Conservation (phyloP, 2,113 vertebrate species). For the Indri indri region DNA sequence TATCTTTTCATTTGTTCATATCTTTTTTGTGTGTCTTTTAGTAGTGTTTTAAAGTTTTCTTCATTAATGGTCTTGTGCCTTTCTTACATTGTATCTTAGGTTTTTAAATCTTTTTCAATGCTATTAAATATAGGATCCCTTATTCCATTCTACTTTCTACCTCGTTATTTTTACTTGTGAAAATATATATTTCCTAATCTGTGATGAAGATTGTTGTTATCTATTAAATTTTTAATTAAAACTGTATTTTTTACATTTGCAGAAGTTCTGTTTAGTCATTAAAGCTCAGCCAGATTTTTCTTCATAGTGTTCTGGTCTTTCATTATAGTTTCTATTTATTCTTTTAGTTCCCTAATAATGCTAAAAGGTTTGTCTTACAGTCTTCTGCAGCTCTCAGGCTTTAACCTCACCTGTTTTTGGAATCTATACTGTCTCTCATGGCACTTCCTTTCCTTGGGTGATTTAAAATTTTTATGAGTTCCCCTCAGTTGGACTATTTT, state of each 20-base stretch:
- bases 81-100: background rate
- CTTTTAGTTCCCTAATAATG: background rate
- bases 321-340: background rate
- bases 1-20: background rate
- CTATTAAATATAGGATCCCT: background rate
- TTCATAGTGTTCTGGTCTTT: background rate
- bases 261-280: background rate
- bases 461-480: background rate
- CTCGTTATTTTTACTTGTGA: background rate
- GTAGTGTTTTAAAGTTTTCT: background rate
- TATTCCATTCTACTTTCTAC: background rate
- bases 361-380: background rate
- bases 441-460: background rate
- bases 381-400: background rate
- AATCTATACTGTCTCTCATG: background rate
- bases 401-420: background rate
- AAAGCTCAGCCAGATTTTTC: background rate
- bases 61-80: background rate
- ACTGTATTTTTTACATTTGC: background rate
- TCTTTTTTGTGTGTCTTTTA: background rate
- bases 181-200: background rate
- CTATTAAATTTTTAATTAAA: constrained; percentile 18
- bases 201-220: background rate
- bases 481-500: background rate
- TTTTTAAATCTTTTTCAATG: background rate